Percentiles rank a stretch among this genome's conserved stretches.
phyloP scores from a whole-genome alignment of 2,888 invertebrate genomes.

The Nymphalis c-album region DNA sequence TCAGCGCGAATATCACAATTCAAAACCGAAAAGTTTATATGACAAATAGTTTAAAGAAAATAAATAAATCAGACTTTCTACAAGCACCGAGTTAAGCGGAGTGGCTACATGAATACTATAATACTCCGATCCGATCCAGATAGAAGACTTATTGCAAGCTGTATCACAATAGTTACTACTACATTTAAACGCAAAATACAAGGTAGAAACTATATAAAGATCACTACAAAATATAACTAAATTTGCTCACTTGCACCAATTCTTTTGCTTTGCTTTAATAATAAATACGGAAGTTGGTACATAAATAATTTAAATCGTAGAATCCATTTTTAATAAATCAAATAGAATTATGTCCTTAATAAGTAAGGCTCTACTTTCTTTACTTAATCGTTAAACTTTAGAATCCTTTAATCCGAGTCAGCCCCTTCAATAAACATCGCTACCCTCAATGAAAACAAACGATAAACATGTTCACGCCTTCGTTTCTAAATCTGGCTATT shows the following conservation, averaged over 20 bases:
- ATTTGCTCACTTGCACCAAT: not conserved
- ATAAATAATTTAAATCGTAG: no score
- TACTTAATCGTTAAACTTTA: constrained; percentile 14
- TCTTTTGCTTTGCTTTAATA: not conserved
- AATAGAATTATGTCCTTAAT: not conserved
- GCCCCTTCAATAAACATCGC: constrained; percentile 16
- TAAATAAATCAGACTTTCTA: not conserved
- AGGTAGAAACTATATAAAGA: not conserved
- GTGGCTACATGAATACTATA: constrained; percentile 9
- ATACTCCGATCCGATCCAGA: constrained; percentile 10
- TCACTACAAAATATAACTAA: not conserved
- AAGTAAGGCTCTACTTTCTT: constrained; percentile 1
- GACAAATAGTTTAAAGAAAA: constrained; percentile 1
- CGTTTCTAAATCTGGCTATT: constrained; percentile 33
- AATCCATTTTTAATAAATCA: not conserved
- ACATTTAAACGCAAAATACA: not conserved
- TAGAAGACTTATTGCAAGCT: constrained; percentile 14
- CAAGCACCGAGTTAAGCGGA: not conserved
- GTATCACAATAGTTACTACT: constrained; percentile 1
- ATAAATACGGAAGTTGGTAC: no score
- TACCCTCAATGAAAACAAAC: constrained; percentile 23
- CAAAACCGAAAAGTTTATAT: not conserved
- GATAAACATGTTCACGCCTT: constrained; percentile 27
- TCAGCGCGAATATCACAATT: not conserved
- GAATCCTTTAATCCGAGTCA: constrained; percentile 16